These are phyloP conservation scores for Cheilosia pagana DNA, from an alignment of 2,888 invertebrate species.

Conservation along the genomic window DNA sequence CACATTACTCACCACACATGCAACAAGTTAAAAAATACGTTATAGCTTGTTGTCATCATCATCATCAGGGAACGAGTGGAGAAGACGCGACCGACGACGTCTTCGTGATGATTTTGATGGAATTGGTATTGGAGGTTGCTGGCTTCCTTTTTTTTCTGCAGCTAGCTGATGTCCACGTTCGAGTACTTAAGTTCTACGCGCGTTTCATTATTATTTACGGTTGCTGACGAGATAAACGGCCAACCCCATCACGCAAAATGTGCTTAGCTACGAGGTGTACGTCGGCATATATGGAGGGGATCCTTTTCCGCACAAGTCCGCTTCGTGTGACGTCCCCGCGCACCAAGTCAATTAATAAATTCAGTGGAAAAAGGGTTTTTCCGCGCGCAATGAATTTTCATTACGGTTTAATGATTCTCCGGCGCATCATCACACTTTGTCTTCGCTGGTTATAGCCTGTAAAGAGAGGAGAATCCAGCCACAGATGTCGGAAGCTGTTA, in stretches of 20 bases:
- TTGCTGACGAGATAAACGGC: slow-evolving; percentile 66
- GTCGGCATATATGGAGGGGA: background rate
- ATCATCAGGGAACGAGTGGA: slow-evolving; percentile 7
- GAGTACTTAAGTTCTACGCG: slow-evolving; percentile 67
- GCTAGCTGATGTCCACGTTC: slow-evolving; percentile 61
- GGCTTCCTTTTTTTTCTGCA: slow-evolving; percentile 8
- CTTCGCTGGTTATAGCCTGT: slow-evolving; percentile 2
- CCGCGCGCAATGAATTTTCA: slow-evolving; percentile 73
- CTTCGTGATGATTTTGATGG: slow-evolving; percentile 66
- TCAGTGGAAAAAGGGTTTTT: slow-evolving; percentile 62
- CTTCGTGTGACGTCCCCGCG: slow-evolving; percentile 3
- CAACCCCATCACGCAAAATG: slow-evolving; percentile 58
- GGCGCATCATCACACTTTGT: slow-evolving; percentile 65
- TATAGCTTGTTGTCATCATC: slow-evolving; percentile 51
- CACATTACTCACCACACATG: too few relatives aligned
- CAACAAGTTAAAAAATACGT: slow-evolving; percentile 27
- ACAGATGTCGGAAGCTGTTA: slow-evolving; percentile 67
- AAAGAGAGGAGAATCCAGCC: background rate
- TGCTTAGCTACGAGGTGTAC: slow-evolving; percentile 6
- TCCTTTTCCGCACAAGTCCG: slow-evolving; percentile 13
- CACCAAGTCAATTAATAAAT: slow-evolving; percentile 70
- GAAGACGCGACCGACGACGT: slow-evolving; percentile 26
- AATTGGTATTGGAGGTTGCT: slow-evolving; percentile 22
- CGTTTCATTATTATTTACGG: slow-evolving; percentile 73
- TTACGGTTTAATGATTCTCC: slow-evolving; percentile 67